Conservation (phyloP, 2,888 invertebrate species). For the Campaea margaritaria region DNA sequence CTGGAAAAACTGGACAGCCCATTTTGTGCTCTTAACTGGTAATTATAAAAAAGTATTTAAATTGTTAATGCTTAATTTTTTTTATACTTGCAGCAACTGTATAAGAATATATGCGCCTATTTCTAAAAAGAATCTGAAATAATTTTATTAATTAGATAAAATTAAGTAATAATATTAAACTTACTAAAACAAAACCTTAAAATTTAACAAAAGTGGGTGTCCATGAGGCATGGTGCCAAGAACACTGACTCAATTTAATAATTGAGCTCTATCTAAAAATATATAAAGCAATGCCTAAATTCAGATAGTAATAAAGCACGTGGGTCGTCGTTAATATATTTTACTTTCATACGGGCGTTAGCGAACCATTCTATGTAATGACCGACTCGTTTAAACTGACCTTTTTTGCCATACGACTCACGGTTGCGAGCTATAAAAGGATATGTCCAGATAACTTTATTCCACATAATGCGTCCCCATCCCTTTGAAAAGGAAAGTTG, state of each 20-base stretch:
- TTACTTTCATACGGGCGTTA: constrained; percentile 73
- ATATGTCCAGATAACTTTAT: constrained; percentile 82
- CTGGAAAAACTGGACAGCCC: constrained; percentile 20
- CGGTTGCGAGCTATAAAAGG: constrained; percentile 78
- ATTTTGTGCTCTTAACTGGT: constrained; percentile 17
- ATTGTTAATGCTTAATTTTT: too few relatives aligned
- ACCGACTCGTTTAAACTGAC: constrained; percentile 67
- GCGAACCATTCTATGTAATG: constrained; percentile 71
- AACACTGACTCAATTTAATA: too few relatives aligned
- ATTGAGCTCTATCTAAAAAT: not conserved
- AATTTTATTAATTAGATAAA: too few relatives aligned
- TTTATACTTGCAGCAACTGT: too few relatives aligned
- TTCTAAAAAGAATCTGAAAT: too few relatives aligned
- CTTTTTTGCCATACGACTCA: constrained; percentile 70
- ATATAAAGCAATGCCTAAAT: constrained; percentile 19
- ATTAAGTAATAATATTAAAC: too few relatives aligned
- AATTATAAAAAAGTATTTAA: too few relatives aligned
- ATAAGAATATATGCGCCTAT: too few relatives aligned
- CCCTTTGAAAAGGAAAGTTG: constrained; percentile 83
- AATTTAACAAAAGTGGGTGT: too few relatives aligned
- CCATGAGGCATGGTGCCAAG: too few relatives aligned
- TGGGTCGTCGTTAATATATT: constrained; percentile 62
- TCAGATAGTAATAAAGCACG: constrained; percentile 40
- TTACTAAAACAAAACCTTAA: too few relatives aligned
- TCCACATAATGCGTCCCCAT: constrained; percentile 74